A percentile compares a stretch with the other conserved stretches of the same genome.
phyloP scores from a whole-genome alignment of 1,140 invertebrate species.

The Papilio polyxenes region DNA sequence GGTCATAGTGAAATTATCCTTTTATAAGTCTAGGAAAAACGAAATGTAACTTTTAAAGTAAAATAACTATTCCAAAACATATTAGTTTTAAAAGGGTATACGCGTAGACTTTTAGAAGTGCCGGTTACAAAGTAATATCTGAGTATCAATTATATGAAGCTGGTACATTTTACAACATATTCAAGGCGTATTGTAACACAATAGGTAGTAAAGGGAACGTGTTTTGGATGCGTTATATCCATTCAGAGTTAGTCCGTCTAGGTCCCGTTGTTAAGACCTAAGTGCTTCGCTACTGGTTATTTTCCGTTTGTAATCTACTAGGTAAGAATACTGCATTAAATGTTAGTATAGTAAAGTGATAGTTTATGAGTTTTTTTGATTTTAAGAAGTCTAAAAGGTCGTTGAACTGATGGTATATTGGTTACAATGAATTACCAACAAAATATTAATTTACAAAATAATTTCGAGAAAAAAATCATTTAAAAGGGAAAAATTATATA shows the following conservation, averaged over 20 bases:
- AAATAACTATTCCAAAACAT: too few species aligned
- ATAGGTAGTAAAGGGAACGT: conserved; percentile 29
- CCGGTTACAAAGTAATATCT: neutral
- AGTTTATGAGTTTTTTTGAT: neutral
- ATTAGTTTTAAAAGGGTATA: too few species aligned
- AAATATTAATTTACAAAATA: neutral
- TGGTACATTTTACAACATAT: conserved; percentile 22
- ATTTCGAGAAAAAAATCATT: too few species aligned
- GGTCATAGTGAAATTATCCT: too few species aligned
- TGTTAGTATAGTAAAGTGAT: neutral
- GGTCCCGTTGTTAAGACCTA: conserved; percentile 25
- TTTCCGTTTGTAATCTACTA: neutral
- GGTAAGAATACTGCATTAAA: conserved; percentile 5
- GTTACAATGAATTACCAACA: neutral
- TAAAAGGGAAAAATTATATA: too few species aligned
- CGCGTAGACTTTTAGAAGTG: neutral
- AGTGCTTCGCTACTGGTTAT: conserved; percentile 18
- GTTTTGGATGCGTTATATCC: conserved; percentile 15
- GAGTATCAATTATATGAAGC: conserved; percentile 29
- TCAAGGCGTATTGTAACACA: conserved; percentile 25
- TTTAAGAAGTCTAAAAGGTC: neutral
- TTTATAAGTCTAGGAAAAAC: too few species aligned
- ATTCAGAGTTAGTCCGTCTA: neutral
- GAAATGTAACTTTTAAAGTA: too few species aligned
- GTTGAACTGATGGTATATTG: neutral